Evolutionary conservation across 2,113 vertebrate species (phyloP), one percentile per base, ranked within the genome.

Genomic region (Setophaga kirtlandii): DNA sequence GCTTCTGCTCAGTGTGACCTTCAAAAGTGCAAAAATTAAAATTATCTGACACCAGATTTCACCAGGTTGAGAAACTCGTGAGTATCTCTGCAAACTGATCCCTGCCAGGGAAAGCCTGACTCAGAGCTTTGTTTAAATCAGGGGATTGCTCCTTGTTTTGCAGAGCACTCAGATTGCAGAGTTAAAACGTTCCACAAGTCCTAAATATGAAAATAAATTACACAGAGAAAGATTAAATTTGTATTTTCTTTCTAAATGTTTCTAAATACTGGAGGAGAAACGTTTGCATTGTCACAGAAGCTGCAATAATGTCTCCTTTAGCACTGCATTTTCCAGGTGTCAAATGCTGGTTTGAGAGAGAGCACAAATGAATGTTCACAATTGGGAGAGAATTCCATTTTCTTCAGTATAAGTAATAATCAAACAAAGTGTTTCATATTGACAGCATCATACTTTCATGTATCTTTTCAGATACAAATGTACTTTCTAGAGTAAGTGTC

Each of bases 401-500:
- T 70, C 78, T 28, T 39, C 46, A 67, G 70, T 74, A 25, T 20
- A 94, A 70, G 24, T 49, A 92, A 47, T 31, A 55, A 69, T 62
- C 64, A 82, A 94, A 76, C 52, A 6, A 83, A 95, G 80, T 58
- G 42, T n/a, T 55, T 73, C 22, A 1, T 73, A 86, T 50, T 84
- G 85, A 86, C 90, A 94, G 52, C 44, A 58, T 39, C 7, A 9
- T 41, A 70, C 55, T 42, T 58, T 53, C 42, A 10, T 80, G 10
- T 62, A 78, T 84, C 35, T 42, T 62, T 91, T 73, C 81, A 82
- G 87, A 95, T 79, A 80, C 82, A 94, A 58, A 95, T 89, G 62
- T 74, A 42, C 25, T 83, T 91, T 90, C 60, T 56, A 71, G 21
- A 50, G 55, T 55, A 82, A 69, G 73, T 31, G 78, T 91, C 89